phyloP scores from a whole-genome alignment of 53 echinoderm and acorn worm species.

The Henricia sp. region DNA sequence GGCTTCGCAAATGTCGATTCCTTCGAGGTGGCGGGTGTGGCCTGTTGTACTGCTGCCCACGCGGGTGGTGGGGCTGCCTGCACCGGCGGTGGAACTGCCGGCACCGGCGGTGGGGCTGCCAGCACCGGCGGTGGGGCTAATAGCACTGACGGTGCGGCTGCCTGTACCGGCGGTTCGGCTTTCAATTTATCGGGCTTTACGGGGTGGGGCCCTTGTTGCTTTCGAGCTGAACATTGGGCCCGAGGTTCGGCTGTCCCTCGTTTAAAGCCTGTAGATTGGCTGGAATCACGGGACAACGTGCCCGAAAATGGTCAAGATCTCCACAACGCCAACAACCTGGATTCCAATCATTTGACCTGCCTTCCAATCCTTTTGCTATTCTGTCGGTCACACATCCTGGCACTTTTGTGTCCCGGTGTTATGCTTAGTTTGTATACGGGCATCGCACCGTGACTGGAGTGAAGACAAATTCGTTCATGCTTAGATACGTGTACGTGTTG shows the following conservation, averaged over 20 bases:
- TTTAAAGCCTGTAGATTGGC: constrained; percentile 2
- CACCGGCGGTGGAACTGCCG: background rate
- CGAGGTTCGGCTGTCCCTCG: constrained; percentile 5
- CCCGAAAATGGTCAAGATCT: constrained; percentile 6
- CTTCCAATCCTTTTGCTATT: no score
- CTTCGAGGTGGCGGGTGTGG: background rate
- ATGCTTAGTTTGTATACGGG: no score
- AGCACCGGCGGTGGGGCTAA: background rate
- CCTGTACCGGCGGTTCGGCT: constrained; percentile 25
- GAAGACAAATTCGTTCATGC: no score
- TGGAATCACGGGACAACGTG: background rate
- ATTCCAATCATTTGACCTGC: background rate
- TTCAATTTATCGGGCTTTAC: background rate
- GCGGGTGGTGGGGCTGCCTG: background rate
- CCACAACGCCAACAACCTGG: constrained; percentile 32
- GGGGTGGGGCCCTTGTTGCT: background rate
- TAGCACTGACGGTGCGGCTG: constrained; percentile 15
- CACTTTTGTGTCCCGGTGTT: no score
- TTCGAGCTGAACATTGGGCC: constrained; percentile 10
- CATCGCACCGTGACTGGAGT: no score
- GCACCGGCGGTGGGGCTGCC: background rate
- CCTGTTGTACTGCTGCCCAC: background rate
- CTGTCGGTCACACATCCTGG: no score
- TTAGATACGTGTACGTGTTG: no score
- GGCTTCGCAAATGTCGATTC: background rate